These are phyloP conservation scores for Hybognathus amarus DNA, from an alignment of 2,797 vertebrate species.

Conservation along the genomic window DNA sequence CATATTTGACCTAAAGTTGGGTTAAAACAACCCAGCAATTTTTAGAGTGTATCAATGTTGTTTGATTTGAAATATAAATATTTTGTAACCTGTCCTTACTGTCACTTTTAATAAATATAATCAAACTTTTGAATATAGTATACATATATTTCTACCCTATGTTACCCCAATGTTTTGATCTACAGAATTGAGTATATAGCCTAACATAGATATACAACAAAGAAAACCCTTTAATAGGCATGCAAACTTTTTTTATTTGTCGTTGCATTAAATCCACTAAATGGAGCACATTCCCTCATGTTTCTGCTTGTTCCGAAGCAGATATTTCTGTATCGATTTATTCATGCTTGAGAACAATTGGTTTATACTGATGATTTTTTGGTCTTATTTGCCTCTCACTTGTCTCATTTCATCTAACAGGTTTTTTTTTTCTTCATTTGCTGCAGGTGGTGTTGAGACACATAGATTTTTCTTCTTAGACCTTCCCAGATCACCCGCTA, in stretches of 20 bases:
- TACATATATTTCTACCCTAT: neutral
- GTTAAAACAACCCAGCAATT: too few relatives aligned
- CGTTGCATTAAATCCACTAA: neutral
- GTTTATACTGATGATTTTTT: neutral
- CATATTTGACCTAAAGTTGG: too few relatives aligned
- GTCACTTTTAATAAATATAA: neutral
- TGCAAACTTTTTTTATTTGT: neutral
- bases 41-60: too few relatives aligned
- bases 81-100: neutral
- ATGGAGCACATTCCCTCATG: neutral
- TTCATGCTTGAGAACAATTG: neutral
- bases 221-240: too few relatives aligned
- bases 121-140: neutral
- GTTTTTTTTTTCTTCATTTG: slow-evolving; percentile 9
- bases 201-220: neutral
- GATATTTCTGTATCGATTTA: neutral
- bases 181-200: too few relatives aligned
- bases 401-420: neutral
- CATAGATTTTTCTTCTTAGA: neutral
- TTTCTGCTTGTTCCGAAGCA: neutral
- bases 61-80: neutral
- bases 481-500: slow-evolving; percentile 23
- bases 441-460: slow-evolving; percentile 40
- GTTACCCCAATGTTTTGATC: too few relatives aligned
- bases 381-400: slow-evolving; percentile 18